A percentile compares a stretch with the other conserved stretches of the same genome.
Conservation (phyloP, 2,113 vertebrate species). For the Prionailurus bengalensis region DNA sequence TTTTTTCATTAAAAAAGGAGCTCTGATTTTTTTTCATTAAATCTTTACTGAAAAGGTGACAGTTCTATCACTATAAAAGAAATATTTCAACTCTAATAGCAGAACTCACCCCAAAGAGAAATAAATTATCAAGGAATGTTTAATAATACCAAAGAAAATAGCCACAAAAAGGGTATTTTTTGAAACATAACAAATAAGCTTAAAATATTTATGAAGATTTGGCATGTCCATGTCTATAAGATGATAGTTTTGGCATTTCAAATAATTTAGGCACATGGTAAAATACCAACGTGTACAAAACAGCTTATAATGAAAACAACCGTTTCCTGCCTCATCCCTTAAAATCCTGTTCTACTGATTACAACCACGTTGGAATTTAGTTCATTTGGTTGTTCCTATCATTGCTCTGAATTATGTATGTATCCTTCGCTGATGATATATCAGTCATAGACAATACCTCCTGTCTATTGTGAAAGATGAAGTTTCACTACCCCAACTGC, state of each 20-base stretch:
- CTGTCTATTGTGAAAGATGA: not conserved
- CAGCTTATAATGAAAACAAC: not conserved
- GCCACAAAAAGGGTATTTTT: not conserved
- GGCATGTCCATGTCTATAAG: not conserved
- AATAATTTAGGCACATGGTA: not conserved
- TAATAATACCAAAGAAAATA: not conserved
- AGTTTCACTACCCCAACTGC: not conserved
- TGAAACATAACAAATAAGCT: not conserved
- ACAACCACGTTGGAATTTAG: not conserved
- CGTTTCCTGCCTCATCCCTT: not conserved
- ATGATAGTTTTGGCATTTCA: not conserved
- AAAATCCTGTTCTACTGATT: not conserved
- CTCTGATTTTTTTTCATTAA: not conserved
- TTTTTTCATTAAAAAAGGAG: not conserved
- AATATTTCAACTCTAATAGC: not conserved
- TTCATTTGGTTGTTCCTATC: not conserved
- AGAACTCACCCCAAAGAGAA: not conserved
- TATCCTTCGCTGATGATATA: not conserved
- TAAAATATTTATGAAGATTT: not conserved
- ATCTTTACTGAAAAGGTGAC: not conserved
- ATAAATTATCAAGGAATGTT: not conserved
- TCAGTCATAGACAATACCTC: not conserved
- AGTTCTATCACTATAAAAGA: not conserved
- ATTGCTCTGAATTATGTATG: too few relatives aligned
- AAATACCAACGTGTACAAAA: not conserved